Base-by-base conservation (phyloP, 2,888 invertebrate genomes). In the Apotomis betuletana region DNA sequence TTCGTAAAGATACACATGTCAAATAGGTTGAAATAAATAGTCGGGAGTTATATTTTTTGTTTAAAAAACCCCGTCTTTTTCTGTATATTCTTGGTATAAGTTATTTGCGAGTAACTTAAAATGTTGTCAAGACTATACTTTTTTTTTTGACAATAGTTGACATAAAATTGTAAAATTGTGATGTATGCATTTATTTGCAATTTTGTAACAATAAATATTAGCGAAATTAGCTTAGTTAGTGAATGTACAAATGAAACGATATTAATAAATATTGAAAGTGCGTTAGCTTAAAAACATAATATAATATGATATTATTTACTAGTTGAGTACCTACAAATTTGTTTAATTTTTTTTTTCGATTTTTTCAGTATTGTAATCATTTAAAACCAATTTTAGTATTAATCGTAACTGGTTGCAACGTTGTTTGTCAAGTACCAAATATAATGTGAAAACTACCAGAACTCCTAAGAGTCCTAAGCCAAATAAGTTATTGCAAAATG, bases 221-320 rank as follows among this genome's bases (percentile, higher is more conserved):
- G 71, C 3, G 52, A 62, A 71, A 27, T n/a, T 71, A 67, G 67
- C 15, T 55, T 67, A 71, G 71, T 57, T 71, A 57, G 71, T 67
- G 13, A 71, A 12, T 67, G 71, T 67, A 71, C 67, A 67, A 71
- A 71, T 52, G 9, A 27, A 69, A 59, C 51, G 59, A 15, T 59
- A 62, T 54, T 62, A 57, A 67, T 3, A 60, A 62, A 41, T 10
- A 46, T 69, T 60, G 64, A 36, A 59, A 62, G 55, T 62, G 62
- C 57, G 57, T 62, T 57, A 58, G 57, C 51, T 13, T 13, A 70
- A 64, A 55, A 15, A 46, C n/a, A 15, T 65, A 44, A 46, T 41
- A n/a, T 27, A 51, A 57, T 44, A 6, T 44, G 54, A 54, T 27
- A n/a, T 55, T 27, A 64, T 54, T 52, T 6, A n/a, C 36, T 41